Conservation (phyloP, 2,113 vertebrate species). For the Syngnathus typhle region DNA sequence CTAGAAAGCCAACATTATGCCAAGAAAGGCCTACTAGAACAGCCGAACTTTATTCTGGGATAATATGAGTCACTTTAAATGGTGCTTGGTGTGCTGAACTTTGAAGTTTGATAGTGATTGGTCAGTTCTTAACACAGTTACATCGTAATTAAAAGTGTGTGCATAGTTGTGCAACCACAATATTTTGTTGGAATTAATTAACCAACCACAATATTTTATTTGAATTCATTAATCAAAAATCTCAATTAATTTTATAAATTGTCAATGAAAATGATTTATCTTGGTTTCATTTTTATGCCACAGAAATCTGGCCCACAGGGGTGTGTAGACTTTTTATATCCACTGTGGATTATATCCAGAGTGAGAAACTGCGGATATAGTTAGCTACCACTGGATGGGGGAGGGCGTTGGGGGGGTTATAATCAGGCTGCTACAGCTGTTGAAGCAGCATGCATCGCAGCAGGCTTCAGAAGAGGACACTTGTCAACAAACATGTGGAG, state of each 20-base stretch:
- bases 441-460: conserved; percentile 40
- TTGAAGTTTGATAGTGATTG: no score
- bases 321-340: neutral
- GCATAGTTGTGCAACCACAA: neutral
- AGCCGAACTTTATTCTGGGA: neutral
- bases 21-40: neutral
- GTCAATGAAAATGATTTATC: neutral
- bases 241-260: no score
- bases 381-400: conserved; percentile 26
- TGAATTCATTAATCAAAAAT: no score
- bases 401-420: conserved; percentile 17
- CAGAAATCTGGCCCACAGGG: neutral
- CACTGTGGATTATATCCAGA: neutral
- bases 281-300: neutral
- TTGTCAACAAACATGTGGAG: conserved; percentile 19
- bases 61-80: neutral
- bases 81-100: no score
- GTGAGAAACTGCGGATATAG: conserved; percentile 21
- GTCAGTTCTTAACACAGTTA: no score
- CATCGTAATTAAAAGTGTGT: neutral
- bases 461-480: conserved; percentile 6
- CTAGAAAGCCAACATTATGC: no score
- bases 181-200: no score
- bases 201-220: no score
- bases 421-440: conserved; percentile 32